Evolutionary conservation across 2,797 vertebrate genomes (phyloP).

Genomic region (Neosilurus hyrtlii): DNA sequence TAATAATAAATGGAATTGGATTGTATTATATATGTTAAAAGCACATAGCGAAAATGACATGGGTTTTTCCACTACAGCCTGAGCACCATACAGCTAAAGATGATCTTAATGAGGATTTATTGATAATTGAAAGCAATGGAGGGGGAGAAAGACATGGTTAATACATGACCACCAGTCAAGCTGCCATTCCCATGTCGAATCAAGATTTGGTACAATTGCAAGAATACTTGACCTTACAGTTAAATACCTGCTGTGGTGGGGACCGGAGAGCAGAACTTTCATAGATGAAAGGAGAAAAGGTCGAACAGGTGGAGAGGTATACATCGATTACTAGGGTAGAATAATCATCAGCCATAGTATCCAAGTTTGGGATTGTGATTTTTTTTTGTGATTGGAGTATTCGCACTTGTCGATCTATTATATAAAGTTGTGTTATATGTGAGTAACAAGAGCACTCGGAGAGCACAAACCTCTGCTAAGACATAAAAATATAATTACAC

Average conservation of each 20-base stretch:
- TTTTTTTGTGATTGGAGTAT: background rate
- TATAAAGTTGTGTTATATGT: too few species aligned
- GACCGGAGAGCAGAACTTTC: background rate
- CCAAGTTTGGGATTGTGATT: background rate
- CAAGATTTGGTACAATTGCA: background rate
- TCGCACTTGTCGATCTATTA: background rate
- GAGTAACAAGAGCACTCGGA: too few species aligned
- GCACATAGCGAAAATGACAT: background rate
- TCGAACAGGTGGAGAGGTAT: constrained; percentile 9
- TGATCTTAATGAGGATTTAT: background rate
- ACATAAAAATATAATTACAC: too few species aligned
- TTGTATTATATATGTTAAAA: background rate
- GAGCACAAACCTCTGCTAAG: too few species aligned
- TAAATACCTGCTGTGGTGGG: background rate
- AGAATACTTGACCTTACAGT: background rate
- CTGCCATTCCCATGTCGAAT: background rate
- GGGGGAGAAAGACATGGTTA: background rate
- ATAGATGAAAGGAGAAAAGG: constrained; percentile 22
- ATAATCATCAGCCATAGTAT: constrained; percentile 17
- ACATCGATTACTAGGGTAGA: background rate
- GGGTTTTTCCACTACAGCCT: background rate
- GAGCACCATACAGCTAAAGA: background rate
- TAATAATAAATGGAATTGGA: background rate
- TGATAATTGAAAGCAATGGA: background rate
- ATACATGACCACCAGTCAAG: background rate